Evolutionary conservation across 2,797 vertebrate species (phyloP), one percentile per base, ranked within the genome.

Genomic region (Botia almorhae): DNA sequence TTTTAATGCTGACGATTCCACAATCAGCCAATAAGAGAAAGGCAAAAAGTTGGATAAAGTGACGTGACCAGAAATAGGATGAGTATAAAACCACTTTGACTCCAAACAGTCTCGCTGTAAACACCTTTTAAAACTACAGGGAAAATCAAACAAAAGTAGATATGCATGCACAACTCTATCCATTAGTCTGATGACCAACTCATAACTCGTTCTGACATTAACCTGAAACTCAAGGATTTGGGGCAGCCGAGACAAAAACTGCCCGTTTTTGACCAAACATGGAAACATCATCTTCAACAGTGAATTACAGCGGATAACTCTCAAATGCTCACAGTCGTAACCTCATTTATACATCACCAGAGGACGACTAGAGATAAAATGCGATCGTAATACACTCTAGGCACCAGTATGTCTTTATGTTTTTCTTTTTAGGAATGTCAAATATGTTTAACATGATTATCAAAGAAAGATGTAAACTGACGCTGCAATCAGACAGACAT

Each of bases 231-330:
- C 78, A 36, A 80, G 74, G 79, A 80, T 79, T 80, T 84, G 69
- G 46, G 75, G 70, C 69, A 61, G 79, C 63, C 6, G 29, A 84
- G 83, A 83, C 72, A 53, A 77, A 73, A 76, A 56, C 76, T 81
- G 60, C 72, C 71, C 50, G 76, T 75, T 78, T 83, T 79, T 85
- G 81, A 76, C 78, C 82, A 84, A 85, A 85, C 80, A 86, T 85
- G 76, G 83, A 81, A 84, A 83, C 75, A 76, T 83, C 60, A 77
- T 76, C 69, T 81, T 84, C 69, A 76, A 64, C 74, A 10, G 14
- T 73, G 81, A 81, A 85, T 81, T 80, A 81, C 67, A 80, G 78
- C 55, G 36, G 67, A 85, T 80, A 80, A 48, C 81, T 82, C 73
- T 84, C 63, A 86, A 84, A 86, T 75, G 80, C 53, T 80, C 50